Percentiles rank a stretch among this genome's conserved stretches.
phyloP scores from a whole-genome alignment of 2,797 vertebrate genomes.

The Melopsittacus undulatus region DNA sequence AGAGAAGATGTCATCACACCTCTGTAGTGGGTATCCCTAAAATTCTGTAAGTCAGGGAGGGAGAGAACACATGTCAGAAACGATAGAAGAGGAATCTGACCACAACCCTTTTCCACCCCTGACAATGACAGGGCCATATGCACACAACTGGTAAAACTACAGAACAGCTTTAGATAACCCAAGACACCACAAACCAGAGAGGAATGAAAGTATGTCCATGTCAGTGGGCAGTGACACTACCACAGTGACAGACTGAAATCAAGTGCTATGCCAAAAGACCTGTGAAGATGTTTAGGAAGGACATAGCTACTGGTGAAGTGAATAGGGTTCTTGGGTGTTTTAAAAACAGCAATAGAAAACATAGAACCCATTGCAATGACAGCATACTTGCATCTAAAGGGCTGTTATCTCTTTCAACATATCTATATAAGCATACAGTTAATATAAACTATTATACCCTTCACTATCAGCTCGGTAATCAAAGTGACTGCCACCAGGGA shows the following conservation, averaged over 20 bases:
- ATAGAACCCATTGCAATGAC: background rate
- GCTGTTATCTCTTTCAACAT: background rate
- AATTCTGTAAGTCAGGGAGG: background rate
- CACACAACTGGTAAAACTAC: background rate
- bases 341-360: conserved; percentile 21
- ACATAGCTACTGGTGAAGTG: background rate
- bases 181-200: background rate
- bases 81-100: background rate
- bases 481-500: background rate
- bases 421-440: conserved; percentile 17
- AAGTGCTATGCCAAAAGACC: background rate
- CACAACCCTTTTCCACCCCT: background rate
- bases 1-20: background rate
- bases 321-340: background rate
- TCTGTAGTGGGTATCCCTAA: background rate
- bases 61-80: background rate
- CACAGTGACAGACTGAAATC: background rate
- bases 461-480: background rate
- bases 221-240: background rate
- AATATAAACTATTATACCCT: background rate
- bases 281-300: background rate
- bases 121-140: background rate
- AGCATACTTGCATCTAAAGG: background rate
- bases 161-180: background rate
- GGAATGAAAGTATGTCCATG: background rate